These are phyloP conservation scores for Pogonus chalceus DNA, from an alignment of 1,140 invertebrate genomes.

Conservation along the genomic window DNA sequence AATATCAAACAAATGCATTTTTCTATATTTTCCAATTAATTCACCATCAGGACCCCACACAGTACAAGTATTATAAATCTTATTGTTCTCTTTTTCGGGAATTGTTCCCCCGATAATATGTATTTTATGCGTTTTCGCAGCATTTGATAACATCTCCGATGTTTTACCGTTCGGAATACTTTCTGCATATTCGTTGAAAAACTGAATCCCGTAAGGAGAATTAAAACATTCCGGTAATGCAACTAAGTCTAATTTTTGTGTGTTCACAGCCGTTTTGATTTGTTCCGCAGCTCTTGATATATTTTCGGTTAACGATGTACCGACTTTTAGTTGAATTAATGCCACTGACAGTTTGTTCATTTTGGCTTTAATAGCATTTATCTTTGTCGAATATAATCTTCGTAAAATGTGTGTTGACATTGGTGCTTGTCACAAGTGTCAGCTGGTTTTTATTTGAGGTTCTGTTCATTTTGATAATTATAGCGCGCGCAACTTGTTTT, in stretches of 20 bases:
- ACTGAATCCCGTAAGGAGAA: conserved; percentile 84
- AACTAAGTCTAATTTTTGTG: conserved; percentile 63
- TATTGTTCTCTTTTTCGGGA: conserved; percentile 60
- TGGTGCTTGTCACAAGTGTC: too few species aligned
- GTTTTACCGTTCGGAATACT: conserved; percentile 67
- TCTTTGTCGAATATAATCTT: too few species aligned
- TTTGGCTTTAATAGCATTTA: too few species aligned
- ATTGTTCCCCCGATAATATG: conserved; percentile 85
- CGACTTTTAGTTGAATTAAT: conserved; percentile 69
- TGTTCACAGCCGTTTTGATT: conserved; percentile 61
- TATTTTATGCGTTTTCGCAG: conserved; percentile 67
- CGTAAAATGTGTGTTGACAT: too few species aligned
- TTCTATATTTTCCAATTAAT: conserved; percentile 62
- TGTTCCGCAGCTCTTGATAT: conserved; percentile 57
- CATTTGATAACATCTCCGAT: conserved; percentile 53
- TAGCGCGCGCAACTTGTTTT: too few species aligned
- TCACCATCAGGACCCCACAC: conserved; percentile 75
- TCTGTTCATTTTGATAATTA: too few species aligned
- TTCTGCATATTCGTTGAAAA: conserved; percentile 82
- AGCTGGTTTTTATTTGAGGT: too few species aligned
- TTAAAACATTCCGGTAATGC: conserved; percentile 90
- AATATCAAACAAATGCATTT: conserved; percentile 94
- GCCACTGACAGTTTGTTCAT: conserved; percentile 45
- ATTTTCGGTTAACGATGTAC: conserved; percentile 65
- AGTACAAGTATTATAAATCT: conserved; percentile 84